Conservation (phyloP, 53 echinoderm and acorn worm species). For the Apostichopus leukothele region DNA sequence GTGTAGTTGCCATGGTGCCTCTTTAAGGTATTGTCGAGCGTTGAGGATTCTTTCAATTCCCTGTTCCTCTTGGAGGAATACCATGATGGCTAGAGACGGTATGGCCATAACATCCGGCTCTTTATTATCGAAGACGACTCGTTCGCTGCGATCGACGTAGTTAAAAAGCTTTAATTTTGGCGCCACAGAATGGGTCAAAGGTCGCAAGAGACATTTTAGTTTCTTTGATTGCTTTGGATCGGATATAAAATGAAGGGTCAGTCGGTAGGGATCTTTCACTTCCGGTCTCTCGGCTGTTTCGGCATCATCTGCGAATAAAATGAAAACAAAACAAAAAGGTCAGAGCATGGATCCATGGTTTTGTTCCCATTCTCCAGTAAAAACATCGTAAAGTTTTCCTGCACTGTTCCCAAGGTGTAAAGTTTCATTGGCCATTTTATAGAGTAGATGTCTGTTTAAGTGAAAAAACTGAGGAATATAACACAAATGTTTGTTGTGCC, state of each 20-base stretch:
- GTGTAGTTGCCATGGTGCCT: constrained; percentile 62
- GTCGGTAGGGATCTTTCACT: constrained; percentile 52
- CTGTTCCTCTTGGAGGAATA: constrained; percentile 65
- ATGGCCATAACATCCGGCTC: constrained; percentile 49
- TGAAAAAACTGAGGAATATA: no score
- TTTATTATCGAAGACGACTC: constrained; percentile 19
- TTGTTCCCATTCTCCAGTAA: no score
- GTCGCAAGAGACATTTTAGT: constrained; percentile 50
- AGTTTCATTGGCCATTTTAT: no score
- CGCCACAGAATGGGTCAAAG: constrained; percentile 52
- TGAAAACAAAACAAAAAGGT: neutral
- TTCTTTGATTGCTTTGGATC: constrained; percentile 58
- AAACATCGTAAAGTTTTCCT: no score
- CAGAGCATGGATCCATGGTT: no score
- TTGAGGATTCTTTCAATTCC: constrained; percentile 56
- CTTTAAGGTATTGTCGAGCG: constrained; percentile 58
- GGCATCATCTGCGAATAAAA: constrained; percentile 6
- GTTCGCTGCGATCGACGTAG: constrained; percentile 60
- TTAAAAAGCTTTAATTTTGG: constrained; percentile 63
- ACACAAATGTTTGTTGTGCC: no score
- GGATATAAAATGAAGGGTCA: constrained; percentile 68
- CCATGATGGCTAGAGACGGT: constrained; percentile 58
- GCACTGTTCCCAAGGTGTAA: no score
- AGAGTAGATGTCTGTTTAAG: no score
- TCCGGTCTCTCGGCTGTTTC: constrained; percentile 21